Conservation (phyloP, 2,113 vertebrate species). For the Antechinus stuartii region DNA sequence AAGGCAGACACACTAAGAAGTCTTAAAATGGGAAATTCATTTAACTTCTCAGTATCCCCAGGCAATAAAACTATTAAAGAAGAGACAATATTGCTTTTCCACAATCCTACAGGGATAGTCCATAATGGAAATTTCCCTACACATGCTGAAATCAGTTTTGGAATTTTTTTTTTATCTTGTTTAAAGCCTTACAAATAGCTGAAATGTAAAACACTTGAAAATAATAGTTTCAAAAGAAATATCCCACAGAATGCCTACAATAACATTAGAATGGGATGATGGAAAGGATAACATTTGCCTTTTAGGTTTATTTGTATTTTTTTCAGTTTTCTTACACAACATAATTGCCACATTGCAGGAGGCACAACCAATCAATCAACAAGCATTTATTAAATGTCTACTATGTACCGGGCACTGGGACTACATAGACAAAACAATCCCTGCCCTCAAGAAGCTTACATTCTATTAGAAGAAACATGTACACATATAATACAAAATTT, state of each 20-base stretch:
- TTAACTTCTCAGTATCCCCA: not conserved
- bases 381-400: constrained; percentile 5
- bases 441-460: not conserved
- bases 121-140: not conserved
- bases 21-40: not conserved
- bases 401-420: not conserved
- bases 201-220: constrained; percentile 66
- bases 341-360: constrained; percentile 40
- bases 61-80: not conserved
- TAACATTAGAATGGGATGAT: constrained; percentile 33
- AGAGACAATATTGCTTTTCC: not conserved
- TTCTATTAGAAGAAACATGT: not conserved
- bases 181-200: not conserved
- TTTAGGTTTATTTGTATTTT: constrained; percentile 33
- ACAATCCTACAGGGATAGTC: not conserved
- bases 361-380: not conserved
- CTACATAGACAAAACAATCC: not conserved
- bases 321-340: constrained; percentile 55
- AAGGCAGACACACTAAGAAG: not conserved
- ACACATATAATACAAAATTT: not conserved
- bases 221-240: constrained; percentile 42
- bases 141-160: not conserved
- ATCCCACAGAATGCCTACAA: constrained; percentile 54
- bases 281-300: not conserved
- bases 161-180: not conserved